Evolutionary conservation across 2,797 vertebrate genomes (phyloP).

Genomic region (Nasua narica): DNA sequence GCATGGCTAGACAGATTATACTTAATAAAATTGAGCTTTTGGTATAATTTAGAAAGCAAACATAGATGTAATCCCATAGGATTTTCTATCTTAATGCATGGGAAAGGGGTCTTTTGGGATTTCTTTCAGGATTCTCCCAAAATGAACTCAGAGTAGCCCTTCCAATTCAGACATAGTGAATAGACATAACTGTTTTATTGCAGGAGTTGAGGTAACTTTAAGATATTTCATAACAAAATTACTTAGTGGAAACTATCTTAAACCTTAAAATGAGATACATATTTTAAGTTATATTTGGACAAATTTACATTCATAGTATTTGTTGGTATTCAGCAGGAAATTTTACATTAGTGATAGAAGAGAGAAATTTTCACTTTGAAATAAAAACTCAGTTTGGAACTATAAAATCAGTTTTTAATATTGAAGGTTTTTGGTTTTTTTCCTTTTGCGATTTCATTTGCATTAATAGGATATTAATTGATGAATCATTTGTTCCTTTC

Average conservation of each 20-base stretch:
- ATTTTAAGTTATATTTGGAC: constrained; percentile 38
- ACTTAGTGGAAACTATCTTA: neutral
- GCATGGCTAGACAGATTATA: constrained; percentile 68
- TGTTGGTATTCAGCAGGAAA: neutral
- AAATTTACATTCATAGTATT: constrained; percentile 21
- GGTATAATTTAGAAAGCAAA: constrained; percentile 76
- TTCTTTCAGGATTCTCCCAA: constrained; percentile 49
- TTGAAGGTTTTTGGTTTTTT: neutral
- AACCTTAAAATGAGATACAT: neutral
- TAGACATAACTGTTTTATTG: neutral
- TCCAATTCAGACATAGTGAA: constrained; percentile 30
- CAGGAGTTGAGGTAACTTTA: constrained; percentile 31
- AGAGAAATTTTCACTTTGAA: constrained; percentile 12
- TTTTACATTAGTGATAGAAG: constrained; percentile 10
- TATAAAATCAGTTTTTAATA: constrained; percentile 35
- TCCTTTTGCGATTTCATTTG: constrained; percentile 41
- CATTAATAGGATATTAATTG: neutral
- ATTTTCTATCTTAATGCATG: constrained; percentile 71
- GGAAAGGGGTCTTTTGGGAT: constrained; percentile 42
- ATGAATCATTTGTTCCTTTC: neutral
- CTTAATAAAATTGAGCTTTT: constrained; percentile 76
- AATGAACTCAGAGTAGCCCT: constrained; percentile 56
- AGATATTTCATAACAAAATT: constrained; percentile 1
- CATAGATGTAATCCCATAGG: constrained; percentile 65
- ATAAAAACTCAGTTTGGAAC: constrained; percentile 32